Conservation (phyloP, 92 coral and sea anemone genomes). For the Phenganax stokvisi region DNA sequence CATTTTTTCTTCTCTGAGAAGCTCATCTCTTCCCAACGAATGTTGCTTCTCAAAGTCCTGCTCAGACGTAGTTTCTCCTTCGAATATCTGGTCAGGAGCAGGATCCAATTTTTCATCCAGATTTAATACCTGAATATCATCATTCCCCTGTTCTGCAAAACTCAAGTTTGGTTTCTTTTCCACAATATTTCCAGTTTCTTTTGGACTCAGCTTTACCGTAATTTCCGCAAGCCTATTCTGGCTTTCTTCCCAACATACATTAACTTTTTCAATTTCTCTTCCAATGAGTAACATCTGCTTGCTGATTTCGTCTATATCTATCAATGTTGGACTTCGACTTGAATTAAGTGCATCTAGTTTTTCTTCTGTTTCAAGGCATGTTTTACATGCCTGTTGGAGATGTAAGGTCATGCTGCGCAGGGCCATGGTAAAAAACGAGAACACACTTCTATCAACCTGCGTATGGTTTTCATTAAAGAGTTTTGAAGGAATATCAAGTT, state of each 20-base stretch:
- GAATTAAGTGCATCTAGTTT: conserved; percentile 26
- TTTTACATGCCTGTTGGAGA: conserved; percentile 62
- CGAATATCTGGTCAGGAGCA: conserved; percentile 66
- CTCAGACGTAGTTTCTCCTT: conserved; percentile 65
- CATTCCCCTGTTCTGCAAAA: conserved; percentile 11
- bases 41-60: conserved; percentile 10
- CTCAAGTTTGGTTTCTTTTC: conserved; percentile 8
- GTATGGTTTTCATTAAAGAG: background rate
- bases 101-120: background rate
- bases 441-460: background rate
- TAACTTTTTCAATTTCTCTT: conserved; percentile 59
- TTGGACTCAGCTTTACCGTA: conserved; percentile 12
- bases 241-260: conserved; percentile 77
- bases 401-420: conserved; percentile 80
- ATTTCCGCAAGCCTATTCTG: conserved; percentile 40
- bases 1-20: conserved; percentile 55
- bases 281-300: conserved; percentile 45
- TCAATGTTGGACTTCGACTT: background rate
- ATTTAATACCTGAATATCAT: conserved; percentile 26
- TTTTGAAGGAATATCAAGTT: conserved; percentile 13
- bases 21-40: conserved; percentile 48
- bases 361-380: conserved; percentile 50
- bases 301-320: conserved; percentile 41
- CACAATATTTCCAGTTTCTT: conserved; percentile 5
- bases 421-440: conserved; percentile 47